Evolutionary conservation across 1,140 invertebrate genomes (phyloP).

Genomic region (Aphelinus atriplicis): DNA sequence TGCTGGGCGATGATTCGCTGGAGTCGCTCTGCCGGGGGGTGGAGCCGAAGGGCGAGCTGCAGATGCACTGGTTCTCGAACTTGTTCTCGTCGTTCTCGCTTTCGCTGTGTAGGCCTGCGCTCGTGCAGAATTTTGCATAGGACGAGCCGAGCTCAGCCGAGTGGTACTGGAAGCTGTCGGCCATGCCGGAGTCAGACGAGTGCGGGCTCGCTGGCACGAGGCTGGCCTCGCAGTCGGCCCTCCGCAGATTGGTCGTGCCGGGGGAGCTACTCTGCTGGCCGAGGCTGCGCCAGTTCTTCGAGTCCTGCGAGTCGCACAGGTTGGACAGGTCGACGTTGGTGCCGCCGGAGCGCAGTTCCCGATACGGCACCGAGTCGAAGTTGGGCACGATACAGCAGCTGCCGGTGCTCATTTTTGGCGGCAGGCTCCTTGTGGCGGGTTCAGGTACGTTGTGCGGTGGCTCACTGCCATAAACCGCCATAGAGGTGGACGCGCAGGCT

Average conservation of each 20-base stretch:
- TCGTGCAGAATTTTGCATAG: slow-evolving; percentile 41
- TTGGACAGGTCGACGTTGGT: slow-evolving; percentile 35
- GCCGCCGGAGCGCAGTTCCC: slow-evolving; percentile 32
- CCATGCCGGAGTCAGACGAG: slow-evolving; percentile 86
- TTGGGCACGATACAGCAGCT: slow-evolving; percentile 26
- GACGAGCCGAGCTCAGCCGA: slow-evolving; percentile 56
- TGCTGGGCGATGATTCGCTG: slow-evolving; percentile 6
- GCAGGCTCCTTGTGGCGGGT: slow-evolving; percentile 17
- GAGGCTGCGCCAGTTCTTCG: slow-evolving; percentile 45
- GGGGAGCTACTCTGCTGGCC: slow-evolving; percentile 24
- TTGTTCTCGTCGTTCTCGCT: slow-evolving; percentile 73
- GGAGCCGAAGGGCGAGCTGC: slow-evolving; percentile 77
- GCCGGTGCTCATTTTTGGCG: slow-evolving; percentile 3
- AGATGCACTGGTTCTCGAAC: slow-evolving; percentile 76
- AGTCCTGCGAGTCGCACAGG: slow-evolving; percentile 44
- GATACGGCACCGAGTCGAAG: slow-evolving; percentile 31
- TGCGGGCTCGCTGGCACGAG: slow-evolving; percentile 52
- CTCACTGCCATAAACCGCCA: slow-evolving; percentile 6
- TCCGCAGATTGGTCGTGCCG: neutral
- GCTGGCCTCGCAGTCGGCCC: slow-evolving; percentile 36
- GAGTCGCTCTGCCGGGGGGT: slow-evolving; percentile 66
- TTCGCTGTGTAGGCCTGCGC: slow-evolving; percentile 51
- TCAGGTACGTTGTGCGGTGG: neutral
- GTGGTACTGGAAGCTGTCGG: slow-evolving; percentile 73
- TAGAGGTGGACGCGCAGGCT: neutral